These are phyloP conservation scores for Trematocara zebra DNA, from an alignment of 2,113 vertebrate genomes.

Conservation along the genomic window DNA sequence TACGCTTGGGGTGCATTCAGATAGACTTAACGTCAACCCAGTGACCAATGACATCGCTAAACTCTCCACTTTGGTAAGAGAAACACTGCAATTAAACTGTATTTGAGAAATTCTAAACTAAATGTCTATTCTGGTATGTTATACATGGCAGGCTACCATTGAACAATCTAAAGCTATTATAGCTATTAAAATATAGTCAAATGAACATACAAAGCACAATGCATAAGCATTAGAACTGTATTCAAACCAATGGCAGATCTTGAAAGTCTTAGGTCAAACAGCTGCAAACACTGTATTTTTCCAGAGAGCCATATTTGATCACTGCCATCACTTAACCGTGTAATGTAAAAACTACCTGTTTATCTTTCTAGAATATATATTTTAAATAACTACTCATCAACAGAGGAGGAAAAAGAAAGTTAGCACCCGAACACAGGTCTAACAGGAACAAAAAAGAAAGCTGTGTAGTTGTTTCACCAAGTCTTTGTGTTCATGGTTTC, in stretches of 20 bases:
- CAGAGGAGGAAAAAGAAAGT: neutral
- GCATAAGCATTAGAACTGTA: neutral
- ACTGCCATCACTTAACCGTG: neutral
- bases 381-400: neutral
- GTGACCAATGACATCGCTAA: constrained; percentile 76
- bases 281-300: neutral
- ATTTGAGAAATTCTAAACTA: neutral
- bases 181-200: neutral
- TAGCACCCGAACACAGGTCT: neutral
- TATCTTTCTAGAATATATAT: neutral
- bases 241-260: neutral
- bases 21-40: constrained; percentile 70
- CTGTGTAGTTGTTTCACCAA: neutral
- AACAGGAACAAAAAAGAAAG: neutral
- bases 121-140: neutral
- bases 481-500: neutral
- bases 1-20: constrained; percentile 71
- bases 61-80: constrained; percentile 73
- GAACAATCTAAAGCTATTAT: neutral
- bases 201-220: neutral
- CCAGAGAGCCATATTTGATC: neutral
- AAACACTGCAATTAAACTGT: neutral
- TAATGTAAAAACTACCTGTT: neutral
- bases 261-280: neutral
- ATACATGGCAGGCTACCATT: neutral